A percentile compares a stretch with the other conserved stretches of the same genome.
These are phyloP conservation scores for Corythornis vintsioides DNA, from an alignment of 2,113 vertebrate genomes.

Conservation along the genomic window DNA sequence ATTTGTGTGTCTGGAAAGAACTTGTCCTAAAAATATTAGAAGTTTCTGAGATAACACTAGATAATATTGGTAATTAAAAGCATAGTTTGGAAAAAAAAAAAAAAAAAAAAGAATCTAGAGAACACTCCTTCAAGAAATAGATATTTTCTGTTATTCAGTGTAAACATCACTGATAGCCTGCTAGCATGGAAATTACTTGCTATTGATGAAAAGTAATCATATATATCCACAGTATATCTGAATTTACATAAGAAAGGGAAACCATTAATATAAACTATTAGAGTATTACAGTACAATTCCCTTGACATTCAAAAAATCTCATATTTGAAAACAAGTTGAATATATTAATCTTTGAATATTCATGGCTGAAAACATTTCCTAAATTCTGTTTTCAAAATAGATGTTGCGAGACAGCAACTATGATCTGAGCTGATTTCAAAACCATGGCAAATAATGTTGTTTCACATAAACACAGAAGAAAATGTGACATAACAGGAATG, in stretches of 20 bases:
- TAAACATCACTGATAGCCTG: not conserved
- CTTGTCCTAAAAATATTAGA: not conserved
- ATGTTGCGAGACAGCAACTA: slow-evolving; percentile 1
- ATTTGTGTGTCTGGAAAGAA: not conserved
- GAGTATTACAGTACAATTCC: not conserved
- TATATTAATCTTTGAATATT: slow-evolving; percentile 51
- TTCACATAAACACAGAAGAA: slow-evolving; percentile 57
- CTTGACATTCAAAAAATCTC: not conserved
- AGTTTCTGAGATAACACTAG: not conserved
- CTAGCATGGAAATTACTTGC: not conserved
- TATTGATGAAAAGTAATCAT: not conserved
- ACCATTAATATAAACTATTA: slow-evolving; percentile 15
- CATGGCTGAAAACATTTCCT: slow-evolving; percentile 40
- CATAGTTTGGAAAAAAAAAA: not conserved
- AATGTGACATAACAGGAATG: slow-evolving; percentile 38
- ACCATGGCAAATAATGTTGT: slow-evolving; percentile 52
- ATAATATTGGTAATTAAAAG: not conserved
- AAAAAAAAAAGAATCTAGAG: not conserved
- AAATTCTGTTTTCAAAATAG: slow-evolving; percentile 64
- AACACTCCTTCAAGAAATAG: not conserved
- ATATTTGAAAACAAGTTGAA: not conserved
- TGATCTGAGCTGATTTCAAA: slow-evolving; percentile 31
- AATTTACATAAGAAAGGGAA: slow-evolving; percentile 42
- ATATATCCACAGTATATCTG: not conserved
- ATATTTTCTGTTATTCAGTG: not conserved